Evolutionary conservation across 2,113 vertebrate species (phyloP).

Genomic region (Brachyistius frenatus): DNA sequence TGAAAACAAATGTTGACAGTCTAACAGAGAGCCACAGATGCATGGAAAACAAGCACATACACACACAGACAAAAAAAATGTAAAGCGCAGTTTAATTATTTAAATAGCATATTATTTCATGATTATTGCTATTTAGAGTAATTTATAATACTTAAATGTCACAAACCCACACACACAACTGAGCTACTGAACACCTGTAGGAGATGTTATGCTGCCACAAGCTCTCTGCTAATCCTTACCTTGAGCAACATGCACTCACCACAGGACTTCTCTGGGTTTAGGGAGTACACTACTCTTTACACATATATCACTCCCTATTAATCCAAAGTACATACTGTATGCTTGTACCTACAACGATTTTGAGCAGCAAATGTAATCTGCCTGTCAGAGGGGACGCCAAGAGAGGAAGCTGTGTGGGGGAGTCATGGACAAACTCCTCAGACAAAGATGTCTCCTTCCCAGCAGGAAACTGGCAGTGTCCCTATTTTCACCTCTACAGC

Average conservation of each 20-base stretch:
- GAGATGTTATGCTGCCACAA: slow-evolving; percentile 69
- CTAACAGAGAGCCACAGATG: slow-evolving; percentile 31
- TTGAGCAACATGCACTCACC: slow-evolving; percentile 64
- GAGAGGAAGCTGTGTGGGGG: slow-evolving; percentile 54
- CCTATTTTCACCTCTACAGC: slow-evolving; percentile 37
- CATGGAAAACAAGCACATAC: slow-evolving; percentile 22
- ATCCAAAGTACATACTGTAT: slow-evolving; percentile 79
- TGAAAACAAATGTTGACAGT: slow-evolving; percentile 60
- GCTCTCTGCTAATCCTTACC: slow-evolving; percentile 71
- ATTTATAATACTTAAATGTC: slow-evolving; percentile 49
- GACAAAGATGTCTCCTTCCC: slow-evolving; percentile 56
- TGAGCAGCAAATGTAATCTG: slow-evolving; percentile 72
- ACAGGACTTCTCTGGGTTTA: slow-evolving; percentile 77
- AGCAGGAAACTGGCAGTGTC: slow-evolving; percentile 52
- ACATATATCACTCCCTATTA: slow-evolving; percentile 79
- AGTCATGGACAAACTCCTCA: slow-evolving; percentile 56
- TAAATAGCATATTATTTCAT: slow-evolving; percentile 55
- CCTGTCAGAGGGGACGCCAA: slow-evolving; percentile 73
- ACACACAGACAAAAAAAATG: background rate
- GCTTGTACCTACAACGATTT: slow-evolving; percentile 79
- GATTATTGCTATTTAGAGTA: slow-evolving; percentile 59
- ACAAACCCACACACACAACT: slow-evolving; percentile 34
- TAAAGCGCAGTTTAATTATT: slow-evolving; percentile 34
- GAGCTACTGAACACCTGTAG: slow-evolving; percentile 63
- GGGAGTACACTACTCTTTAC: slow-evolving; percentile 74